Percentiles rank a stretch among this genome's conserved stretches.
Evolutionary conservation across 2,888 invertebrate species (phyloP).

Genomic region (Odontothrips loti): DNA sequence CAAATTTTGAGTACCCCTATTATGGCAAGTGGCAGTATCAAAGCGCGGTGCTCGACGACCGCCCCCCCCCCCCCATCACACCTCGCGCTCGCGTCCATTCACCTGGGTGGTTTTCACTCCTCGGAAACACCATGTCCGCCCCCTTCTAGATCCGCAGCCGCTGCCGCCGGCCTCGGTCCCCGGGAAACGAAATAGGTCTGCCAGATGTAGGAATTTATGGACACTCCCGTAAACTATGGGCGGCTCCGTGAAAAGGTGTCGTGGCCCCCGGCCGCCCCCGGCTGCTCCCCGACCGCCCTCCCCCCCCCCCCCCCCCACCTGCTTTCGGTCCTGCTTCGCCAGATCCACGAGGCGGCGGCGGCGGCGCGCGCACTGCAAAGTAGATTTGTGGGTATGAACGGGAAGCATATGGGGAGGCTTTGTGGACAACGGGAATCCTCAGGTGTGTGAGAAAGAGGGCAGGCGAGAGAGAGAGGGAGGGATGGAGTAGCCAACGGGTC

Average conservation of each 20-base stretch:
- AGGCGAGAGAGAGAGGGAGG: neutral
- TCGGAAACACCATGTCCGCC: constrained; percentile 8
- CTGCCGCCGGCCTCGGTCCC: neutral
- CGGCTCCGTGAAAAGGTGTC: neutral
- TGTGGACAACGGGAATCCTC: too few species aligned
- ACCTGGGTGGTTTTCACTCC: constrained; percentile 3
- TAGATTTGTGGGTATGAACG: constrained; percentile 20
- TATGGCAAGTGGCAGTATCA: too few species aligned
- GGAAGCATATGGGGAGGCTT: neutral
- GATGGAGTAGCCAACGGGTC: too few species aligned
- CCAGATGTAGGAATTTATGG: constrained; percentile 20
- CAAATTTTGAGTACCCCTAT: too few species aligned
- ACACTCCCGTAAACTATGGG: constrained; percentile 7
- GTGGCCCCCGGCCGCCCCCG: neutral
- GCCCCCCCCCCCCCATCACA: too few species aligned
- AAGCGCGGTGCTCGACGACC: too few species aligned
- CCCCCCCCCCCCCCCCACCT: neutral
- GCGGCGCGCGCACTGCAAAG: neutral
- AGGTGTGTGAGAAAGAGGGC: too few species aligned
- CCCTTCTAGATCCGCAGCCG: neutral
- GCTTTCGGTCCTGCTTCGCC: too few species aligned
- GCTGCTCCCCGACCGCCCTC: neutral
- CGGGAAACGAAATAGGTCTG: constrained; percentile 6
- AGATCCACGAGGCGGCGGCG: too few species aligned
- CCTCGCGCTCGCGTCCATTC: neutral